Conservation (phyloP, 1,140 invertebrate species). For the Anthonomus grandis region DNA sequence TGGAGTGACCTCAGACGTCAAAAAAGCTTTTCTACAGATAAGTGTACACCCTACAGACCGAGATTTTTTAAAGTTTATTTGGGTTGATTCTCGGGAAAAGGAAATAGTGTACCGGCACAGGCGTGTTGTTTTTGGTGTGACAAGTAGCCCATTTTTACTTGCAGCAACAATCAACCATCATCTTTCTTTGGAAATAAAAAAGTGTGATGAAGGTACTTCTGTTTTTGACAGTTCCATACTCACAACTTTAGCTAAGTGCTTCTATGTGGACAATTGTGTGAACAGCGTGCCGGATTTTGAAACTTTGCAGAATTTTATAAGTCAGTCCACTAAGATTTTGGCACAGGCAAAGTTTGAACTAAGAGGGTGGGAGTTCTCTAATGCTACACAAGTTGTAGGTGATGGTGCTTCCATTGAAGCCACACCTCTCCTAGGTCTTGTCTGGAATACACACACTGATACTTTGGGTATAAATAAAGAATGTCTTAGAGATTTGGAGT, state of each 20-base stretch:
- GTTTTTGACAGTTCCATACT: background rate
- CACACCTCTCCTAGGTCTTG: constrained; percentile 2
- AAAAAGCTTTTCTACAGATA: constrained; percentile 10
- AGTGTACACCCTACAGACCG: constrained; percentile 23
- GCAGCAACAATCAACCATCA: constrained; percentile 16
- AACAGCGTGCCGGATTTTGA: constrained; percentile 29
- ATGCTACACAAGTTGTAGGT: background rate
- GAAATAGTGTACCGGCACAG: constrained; percentile 25
- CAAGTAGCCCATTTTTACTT: constrained; percentile 36
- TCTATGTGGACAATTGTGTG: constrained; percentile 7
- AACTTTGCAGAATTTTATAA: constrained; percentile 33
- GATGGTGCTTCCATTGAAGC: background rate
- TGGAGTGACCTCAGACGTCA: constrained; percentile 47
- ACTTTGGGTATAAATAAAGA: background rate
- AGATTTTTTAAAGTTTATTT: constrained; percentile 38
- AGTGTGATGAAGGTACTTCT: background rate
- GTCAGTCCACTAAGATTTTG: constrained; percentile 18
- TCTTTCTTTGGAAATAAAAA: background rate
- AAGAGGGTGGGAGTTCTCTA: constrained; percentile 34
- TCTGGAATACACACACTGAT: background rate
- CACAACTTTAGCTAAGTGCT: constrained; percentile 15
- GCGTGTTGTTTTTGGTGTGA: constrained; percentile 34
- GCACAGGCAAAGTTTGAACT: constrained; percentile 31
- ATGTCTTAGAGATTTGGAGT: background rate
- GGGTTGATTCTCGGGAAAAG: constrained; percentile 27